phyloP scores from a whole-genome alignment of 64 coral and sea anemone species.

The Montipora sp. region DNA sequence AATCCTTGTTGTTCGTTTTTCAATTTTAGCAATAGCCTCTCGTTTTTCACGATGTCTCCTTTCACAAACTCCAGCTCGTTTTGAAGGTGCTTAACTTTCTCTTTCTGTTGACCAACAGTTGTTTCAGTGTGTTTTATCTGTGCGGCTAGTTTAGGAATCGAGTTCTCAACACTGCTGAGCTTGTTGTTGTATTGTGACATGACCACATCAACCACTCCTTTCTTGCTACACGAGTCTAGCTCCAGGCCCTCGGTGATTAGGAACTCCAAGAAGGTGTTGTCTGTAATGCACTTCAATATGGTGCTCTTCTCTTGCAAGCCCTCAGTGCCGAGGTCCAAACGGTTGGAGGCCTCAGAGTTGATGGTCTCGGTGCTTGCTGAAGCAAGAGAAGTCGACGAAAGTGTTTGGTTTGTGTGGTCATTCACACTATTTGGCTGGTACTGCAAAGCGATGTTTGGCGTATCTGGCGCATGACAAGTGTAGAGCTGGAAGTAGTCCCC shows the following conservation, averaged over 20 bases:
- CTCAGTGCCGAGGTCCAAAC: neutral
- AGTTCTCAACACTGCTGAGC: neutral
- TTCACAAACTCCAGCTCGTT: constrained; percentile 36
- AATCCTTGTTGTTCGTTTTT: constrained; percentile 1
- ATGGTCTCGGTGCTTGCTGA: constrained; percentile 21
- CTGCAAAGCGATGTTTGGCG: neutral
- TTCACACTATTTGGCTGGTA: neutral
- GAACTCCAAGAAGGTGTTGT: constrained; percentile 44
- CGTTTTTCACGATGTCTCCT: constrained; percentile 39
- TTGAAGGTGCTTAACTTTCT: constrained; percentile 24
- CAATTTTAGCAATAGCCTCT: neutral
- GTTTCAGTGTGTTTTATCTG: constrained; percentile 40
- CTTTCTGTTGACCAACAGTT: constrained; percentile 30
- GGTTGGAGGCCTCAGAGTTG: neutral
- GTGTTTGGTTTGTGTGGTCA: neutral
- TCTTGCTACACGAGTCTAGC: constrained; percentile 12
- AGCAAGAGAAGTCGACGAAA: neutral
- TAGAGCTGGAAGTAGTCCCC: neutral
- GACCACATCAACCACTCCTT: constrained; percentile 27
- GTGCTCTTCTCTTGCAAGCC: constrained; percentile 9
- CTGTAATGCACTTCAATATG: constrained; percentile 51
- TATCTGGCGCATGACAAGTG: neutral
- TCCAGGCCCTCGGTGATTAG: constrained; percentile 46
- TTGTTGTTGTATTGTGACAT: constrained; percentile 24
- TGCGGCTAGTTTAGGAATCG: constrained; percentile 11